Evolutionary conservation across 1,140 invertebrate species (phyloP).

Genomic region (Dryas iulia): DNA sequence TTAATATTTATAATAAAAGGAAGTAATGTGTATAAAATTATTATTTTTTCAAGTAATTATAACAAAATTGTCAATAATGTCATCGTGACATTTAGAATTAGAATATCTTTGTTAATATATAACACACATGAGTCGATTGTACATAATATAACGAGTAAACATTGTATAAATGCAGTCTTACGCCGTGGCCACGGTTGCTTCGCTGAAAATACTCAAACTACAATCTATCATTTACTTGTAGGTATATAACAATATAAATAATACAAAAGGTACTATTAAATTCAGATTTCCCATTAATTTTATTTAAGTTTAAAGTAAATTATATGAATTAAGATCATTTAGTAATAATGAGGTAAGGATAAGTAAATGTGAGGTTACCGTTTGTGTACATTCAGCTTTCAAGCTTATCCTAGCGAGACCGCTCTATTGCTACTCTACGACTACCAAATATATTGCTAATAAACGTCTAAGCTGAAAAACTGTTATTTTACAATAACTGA

Average conservation of each 20-base stretch:
- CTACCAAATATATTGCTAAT: conserved; percentile 52
- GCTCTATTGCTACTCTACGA: conserved; percentile 51
- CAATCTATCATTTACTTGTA: not conserved
- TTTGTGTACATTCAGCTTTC: not conserved
- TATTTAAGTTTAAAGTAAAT: no score
- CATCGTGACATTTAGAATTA: not conserved
- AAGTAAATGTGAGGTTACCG: not conserved
- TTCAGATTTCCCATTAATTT: no score
- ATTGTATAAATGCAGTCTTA: conserved; percentile 71
- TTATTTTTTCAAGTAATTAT: not conserved
- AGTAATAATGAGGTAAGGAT: not conserved
- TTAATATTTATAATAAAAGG: not conserved
- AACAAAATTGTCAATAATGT: not conserved
- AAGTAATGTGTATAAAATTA: not conserved
- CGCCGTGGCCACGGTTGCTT: conserved; percentile 51
- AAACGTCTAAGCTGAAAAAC: conserved; percentile 42
- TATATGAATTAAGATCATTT: not conserved
- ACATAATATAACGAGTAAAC: conserved; percentile 56
- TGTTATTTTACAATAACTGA: conserved; percentile 26
- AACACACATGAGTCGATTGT: conserved; percentile 15
- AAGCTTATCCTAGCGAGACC: conserved; percentile 11
- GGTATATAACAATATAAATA: not conserved
- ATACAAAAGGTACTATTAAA: no score
- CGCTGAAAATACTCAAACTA: not conserved
- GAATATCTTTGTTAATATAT: not conserved